Conservation (phyloP, 2,888 invertebrate genomes). For the Atethmia centrago region DNA sequence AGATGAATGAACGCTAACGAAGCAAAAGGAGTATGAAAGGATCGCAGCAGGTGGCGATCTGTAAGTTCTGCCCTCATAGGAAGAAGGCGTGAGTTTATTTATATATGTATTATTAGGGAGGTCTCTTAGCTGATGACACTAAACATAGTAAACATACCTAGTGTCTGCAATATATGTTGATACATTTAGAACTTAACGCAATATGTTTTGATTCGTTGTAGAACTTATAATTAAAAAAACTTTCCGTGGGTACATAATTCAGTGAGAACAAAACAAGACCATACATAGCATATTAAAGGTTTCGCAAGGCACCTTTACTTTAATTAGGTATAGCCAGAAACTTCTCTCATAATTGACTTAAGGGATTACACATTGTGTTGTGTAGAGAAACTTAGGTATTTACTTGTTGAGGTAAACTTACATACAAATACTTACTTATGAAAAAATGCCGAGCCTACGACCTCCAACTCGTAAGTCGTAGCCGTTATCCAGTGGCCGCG, state of each 20-base stretch:
- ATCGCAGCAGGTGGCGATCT: too few relatives aligned
- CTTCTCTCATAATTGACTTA: constrained; percentile 46
- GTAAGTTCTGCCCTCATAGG: too few relatives aligned
- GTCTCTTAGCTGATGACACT: too few relatives aligned
- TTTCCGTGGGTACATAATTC: not conserved
- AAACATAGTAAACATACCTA: too few relatives aligned
- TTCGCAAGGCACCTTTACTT: constrained; percentile 7
- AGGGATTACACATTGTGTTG: constrained; percentile 38
- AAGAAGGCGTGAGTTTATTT: too few relatives aligned
- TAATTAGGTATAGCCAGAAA: constrained; percentile 40
- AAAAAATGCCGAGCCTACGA: not conserved
- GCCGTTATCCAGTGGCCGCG: too few relatives aligned
- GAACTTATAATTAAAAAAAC: not conserved
- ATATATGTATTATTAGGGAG: too few relatives aligned
- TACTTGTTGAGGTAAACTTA: constrained; percentile 16
- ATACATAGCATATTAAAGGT: constrained; percentile 10
- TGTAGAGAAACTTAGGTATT: constrained; percentile 35
- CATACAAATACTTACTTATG: constrained; percentile 4
- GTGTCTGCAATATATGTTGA: not conserved
- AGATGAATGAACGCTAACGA: too few relatives aligned
- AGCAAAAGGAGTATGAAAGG: too few relatives aligned
- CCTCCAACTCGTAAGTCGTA: too few relatives aligned
- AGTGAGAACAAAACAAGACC: constrained; percentile 7
- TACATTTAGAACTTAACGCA: not conserved
- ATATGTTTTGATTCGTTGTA: not conserved